Conservation (phyloP, 2,113 vertebrate genomes). For the Empidonax traillii region DNA sequence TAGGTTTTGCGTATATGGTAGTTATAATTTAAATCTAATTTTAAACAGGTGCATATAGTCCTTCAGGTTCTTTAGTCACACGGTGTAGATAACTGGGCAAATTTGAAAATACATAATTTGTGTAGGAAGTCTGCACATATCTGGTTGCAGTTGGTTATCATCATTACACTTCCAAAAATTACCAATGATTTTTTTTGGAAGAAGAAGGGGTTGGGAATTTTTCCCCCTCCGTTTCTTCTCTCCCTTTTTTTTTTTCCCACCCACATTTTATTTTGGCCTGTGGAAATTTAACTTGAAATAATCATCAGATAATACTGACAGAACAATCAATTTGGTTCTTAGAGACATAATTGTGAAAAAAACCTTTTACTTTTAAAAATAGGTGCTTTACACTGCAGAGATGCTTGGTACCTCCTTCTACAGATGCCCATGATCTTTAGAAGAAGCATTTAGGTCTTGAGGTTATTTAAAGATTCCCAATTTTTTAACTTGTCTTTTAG, state of each 20-base stretch:
- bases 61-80: background rate
- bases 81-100: background rate
- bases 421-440: conserved; percentile 18
- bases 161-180: background rate
- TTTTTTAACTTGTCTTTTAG: conserved; percentile 70
- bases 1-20: background rate
- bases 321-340: background rate
- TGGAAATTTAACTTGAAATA: background rate
- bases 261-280: background rate
- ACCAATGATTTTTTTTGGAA: background rate
- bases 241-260: no score
- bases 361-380: background rate
- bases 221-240: rapidly evolving
- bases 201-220: background rate
- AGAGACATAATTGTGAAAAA: background rate
- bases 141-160: background rate
- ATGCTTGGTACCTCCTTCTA: background rate
- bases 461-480: conserved; percentile 69
- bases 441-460: conserved; percentile 50
- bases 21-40: background rate
- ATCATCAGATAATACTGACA: background rate
- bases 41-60: background rate
- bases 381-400: background rate
- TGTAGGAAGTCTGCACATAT: background rate
- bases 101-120: background rate